Evolutionary conservation across 1,140 invertebrate species (phyloP).

Genomic region (Neodiprion fabricii): DNA sequence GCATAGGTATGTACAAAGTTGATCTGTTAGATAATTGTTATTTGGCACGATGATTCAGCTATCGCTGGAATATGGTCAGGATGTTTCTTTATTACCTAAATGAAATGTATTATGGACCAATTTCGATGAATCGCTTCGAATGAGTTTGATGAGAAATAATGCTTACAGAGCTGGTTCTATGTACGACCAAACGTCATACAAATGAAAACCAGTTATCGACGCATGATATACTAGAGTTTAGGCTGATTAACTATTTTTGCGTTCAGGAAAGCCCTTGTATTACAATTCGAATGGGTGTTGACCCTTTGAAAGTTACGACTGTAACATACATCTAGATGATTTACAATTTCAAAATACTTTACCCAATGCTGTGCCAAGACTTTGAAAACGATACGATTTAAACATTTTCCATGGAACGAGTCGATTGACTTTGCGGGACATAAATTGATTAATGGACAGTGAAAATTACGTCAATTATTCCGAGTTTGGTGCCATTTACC

Average conservation of each 20-base stretch:
- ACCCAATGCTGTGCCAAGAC: constrained; percentile 29
- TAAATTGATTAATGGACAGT: constrained; percentile 9
- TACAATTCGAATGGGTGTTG: too few relatives aligned
- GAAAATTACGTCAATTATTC: not conserved
- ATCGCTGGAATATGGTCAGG: constrained; percentile 33
- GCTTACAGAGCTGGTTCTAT: too few relatives aligned
- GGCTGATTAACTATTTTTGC: too few relatives aligned
- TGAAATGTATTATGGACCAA: not conserved
- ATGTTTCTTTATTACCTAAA: too few relatives aligned
- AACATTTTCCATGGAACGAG: constrained; percentile 2
- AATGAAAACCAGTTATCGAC: too few relatives aligned
- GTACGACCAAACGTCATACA: too few relatives aligned
- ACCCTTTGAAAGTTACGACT: not conserved
- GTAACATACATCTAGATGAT: not conserved
- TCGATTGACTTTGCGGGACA: not conserved
- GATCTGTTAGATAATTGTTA: too few relatives aligned
- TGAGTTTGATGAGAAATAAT: too few relatives aligned
- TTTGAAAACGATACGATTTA: constrained; percentile 25
- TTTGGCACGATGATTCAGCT: constrained; percentile 19
- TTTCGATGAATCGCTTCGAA: constrained; percentile 1
- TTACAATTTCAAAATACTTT: constrained; percentile 39
- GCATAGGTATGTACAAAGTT: too few relatives aligned
- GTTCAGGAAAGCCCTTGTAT: too few relatives aligned
- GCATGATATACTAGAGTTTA: too few relatives aligned
- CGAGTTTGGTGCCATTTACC: not conserved